Base-by-base conservation (phyloP, 2,113 vertebrate species). In the Mugil cephalus region DNA sequence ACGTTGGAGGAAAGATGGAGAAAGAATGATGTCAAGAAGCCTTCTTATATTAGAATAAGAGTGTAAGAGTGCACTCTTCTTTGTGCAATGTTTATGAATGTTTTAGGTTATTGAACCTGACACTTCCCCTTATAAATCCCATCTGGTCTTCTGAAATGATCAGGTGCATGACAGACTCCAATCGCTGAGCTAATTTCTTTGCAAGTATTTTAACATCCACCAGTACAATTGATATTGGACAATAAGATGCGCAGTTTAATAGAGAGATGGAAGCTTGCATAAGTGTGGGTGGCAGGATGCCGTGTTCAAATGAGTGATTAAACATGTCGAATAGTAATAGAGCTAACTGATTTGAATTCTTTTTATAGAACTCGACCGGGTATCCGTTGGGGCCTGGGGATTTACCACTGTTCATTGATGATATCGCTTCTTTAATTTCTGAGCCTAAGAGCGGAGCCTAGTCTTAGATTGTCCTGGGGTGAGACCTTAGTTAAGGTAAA, bases 341-440 rank as follows among this genome's bases (percentile, higher is more conserved):
- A 17, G 45, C 45, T 17, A 47, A 10, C 2, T 47, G 45, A 10
- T 47, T n/a, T n/a, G n/a, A n/a, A n/a, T n/a, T n/a, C n/a, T n/a
- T n/a, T n/a, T n/a, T n/a, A n/a, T n/a, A n/a, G n/a, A n/a, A n/a
- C n/a, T n/a, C n/a, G n/a, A n/a, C n/a, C n/a, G n/a, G n/a, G n/a
- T n/a, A n/a, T n/a, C n/a, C n/a, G n/a, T n/a, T n/a, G n/a, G n/a
- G 7, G 2, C 21, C 69, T 17, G 55, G 15, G 10, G 40, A 59
- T 40, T 69, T 62, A 1, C 56, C 38, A 62, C n/a, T 71, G 2
- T 36, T 61, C 38, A 52, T 53, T 19, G 39, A 52, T 4, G 21
- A 8, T 46, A 72, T 46, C 1, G 47, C 56, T 18, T 71, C 46
- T 53, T 62, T 72, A 36, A 62, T 62, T 45, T 72, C 47, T 15